A percentile compares a stretch with the other conserved stretches of the same genome.
Evolutionary conservation across 2,797 vertebrate genomes (phyloP).

Genomic region (Tapera naevia): DNA sequence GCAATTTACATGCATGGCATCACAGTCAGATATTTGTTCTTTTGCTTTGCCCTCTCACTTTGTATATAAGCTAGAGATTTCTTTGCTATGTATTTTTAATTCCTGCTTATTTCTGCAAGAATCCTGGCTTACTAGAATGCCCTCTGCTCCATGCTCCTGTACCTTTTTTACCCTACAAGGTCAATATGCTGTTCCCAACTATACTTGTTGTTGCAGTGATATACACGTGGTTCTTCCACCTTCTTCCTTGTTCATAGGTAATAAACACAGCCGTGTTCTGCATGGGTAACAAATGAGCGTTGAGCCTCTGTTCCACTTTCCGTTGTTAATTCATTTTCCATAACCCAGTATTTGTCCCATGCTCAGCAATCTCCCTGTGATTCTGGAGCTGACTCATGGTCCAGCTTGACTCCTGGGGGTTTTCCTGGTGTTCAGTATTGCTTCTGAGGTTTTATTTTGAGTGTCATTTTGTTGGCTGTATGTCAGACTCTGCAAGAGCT

Average conservation of each 20-base stretch:
- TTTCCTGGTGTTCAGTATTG: not conserved
- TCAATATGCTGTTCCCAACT: not conserved
- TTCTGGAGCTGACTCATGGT: not conserved
- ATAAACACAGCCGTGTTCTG: slow-evolving; percentile 22
- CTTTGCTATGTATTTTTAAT: not conserved
- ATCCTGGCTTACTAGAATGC: not conserved
- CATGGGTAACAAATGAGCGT: not conserved
- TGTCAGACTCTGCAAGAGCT: not conserved
- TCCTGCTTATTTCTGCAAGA: not conserved
- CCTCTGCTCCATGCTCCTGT: not conserved
- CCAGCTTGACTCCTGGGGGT: not conserved
- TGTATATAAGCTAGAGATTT: not conserved
- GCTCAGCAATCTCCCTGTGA: not conserved
- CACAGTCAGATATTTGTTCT: not conserved
- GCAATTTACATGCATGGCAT: not conserved
- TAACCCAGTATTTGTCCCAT: slow-evolving; percentile 21
- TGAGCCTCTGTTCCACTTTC: slow-evolving; percentile 13
- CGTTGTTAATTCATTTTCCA: slow-evolving; percentile 50
- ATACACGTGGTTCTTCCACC: not conserved
- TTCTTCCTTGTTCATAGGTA: slow-evolving; percentile 38
- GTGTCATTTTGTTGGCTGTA: not conserved
- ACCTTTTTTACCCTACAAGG: not conserved
- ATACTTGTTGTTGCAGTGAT: not conserved
- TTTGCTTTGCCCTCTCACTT: not conserved
- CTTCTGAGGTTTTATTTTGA: not conserved